Percentiles rank a stretch among this genome's conserved stretches.
phyloP scores from a whole-genome alignment of 2,113 vertebrate species.

The Cryptomyrus ogoouensis region DNA sequence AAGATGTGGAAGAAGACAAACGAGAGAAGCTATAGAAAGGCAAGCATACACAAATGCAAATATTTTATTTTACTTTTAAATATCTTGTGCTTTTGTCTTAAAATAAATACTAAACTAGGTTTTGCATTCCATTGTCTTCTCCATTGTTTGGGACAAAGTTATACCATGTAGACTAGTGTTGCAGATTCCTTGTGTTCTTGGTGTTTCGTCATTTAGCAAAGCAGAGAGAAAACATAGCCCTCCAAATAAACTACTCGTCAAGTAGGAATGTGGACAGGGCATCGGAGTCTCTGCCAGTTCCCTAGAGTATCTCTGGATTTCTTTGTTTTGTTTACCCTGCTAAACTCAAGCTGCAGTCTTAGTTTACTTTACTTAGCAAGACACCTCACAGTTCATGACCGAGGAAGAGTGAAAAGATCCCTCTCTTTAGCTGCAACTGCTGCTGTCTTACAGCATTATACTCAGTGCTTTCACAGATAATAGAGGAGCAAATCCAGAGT shows the following conservation, averaged over 20 bases:
- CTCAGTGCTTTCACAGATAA: conserved; percentile 27
- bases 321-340: conserved; percentile 14
- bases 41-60: neutral
- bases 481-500: conserved; percentile 27
- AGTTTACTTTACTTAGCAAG: conserved; percentile 19
- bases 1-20: neutral
- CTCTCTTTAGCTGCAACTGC: conserved; percentile 12
- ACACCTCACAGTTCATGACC: conserved; percentile 14
- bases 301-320: neutral
- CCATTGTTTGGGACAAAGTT: neutral
- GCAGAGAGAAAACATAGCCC: neutral
- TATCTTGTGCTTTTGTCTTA: neutral
- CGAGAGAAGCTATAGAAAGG: neutral
- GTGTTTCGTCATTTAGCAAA: neutral
- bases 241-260: conserved; percentile 24
- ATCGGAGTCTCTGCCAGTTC: conserved; percentile 2
- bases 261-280: conserved; percentile 16
- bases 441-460: conserved; percentile 23
- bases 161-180: neutral
- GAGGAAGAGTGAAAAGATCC: conserved; percentile 27
- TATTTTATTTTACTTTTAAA: neutral
- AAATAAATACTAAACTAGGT: neutral
- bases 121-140: neutral
- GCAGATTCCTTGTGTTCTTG: neutral
- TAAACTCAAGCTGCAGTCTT: conserved; percentile 4